These are phyloP conservation scores for Uloborus diversus DNA, from an alignment of 1,140 invertebrate species.

Conservation along the genomic window DNA sequence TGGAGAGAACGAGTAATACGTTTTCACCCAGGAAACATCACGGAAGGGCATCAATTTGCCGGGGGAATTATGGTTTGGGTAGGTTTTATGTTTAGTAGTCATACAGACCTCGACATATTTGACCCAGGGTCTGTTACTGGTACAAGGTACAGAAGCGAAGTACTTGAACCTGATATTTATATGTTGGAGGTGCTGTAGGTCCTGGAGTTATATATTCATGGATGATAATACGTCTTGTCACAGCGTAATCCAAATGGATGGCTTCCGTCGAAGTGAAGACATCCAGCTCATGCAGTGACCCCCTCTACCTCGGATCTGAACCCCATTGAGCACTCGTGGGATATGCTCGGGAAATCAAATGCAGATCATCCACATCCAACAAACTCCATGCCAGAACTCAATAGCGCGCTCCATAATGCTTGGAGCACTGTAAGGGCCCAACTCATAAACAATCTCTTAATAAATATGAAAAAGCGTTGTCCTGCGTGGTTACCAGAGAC, in stretches of 20 bases:
- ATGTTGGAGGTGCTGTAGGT: background rate
- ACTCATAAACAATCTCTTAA: background rate
- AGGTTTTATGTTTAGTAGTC: background rate
- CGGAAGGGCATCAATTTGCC: background rate
- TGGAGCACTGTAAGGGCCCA: background rate
- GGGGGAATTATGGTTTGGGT: background rate
- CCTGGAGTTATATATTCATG: background rate
- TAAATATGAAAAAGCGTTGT: background rate
- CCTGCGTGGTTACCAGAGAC: background rate
- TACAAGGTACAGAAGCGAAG: background rate
- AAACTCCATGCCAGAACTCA: background rate
- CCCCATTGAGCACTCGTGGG: background rate
- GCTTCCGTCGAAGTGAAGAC: background rate
- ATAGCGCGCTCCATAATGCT: background rate
- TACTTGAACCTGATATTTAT: background rate
- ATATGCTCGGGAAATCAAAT: background rate
- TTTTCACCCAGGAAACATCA: conserved; percentile 7
- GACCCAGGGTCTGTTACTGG: background rate
- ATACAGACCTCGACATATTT: background rate
- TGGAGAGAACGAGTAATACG: background rate
- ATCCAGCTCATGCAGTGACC: background rate
- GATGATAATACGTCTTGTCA: background rate
- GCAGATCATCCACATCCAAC: background rate
- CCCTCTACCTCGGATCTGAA: background rate
- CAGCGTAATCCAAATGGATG: background rate